Base-by-base conservation (phyloP, 2,113 vertebrate species). In the Clarias batrachus region DNA sequence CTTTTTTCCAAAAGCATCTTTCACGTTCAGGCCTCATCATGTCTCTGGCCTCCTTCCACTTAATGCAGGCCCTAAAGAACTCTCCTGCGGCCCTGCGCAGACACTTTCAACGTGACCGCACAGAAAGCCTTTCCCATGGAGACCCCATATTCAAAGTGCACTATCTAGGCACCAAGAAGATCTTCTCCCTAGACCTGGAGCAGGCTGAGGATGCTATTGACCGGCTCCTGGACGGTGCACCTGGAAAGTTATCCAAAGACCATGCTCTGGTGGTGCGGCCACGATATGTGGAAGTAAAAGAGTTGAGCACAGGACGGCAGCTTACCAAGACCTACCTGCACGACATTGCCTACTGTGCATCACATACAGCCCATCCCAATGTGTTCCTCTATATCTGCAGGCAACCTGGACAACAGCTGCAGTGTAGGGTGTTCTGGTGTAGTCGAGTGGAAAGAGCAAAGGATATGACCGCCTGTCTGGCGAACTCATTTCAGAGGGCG, bases 331-430 rank as follows among this genome's bases (percentile, higher is more conserved):
- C 95, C 0, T 96, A 94, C 94, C 92, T 96, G 88, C 95, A 94
- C 87, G 95, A 96, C 93, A 95, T 96, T 0, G 95, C 95, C 0
- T 96, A 95, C 92, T 96, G 95, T 1, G 93, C 95, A 0, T 94
- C 95, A 0, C 95, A 96, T 59, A 88, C 92, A 52, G 85, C 85
- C 52, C 91, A 92, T 13, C 95, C 95, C 88, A 95, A 95, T 3
- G 93, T 96, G 84, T 96, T 96, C 92, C 90, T 96, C 41, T 96
- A 96, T 92, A 96, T 96, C 92, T 96, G 95, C 90, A 93, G 94
- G 41, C 94, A 94, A 13, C 94, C 93, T 0, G 93, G 95, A 2
- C 94, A 95, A 91, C 95, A 96, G 93, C 94, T 96, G 90, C 95
- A 95, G 89, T 96, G 95, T 57, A 92, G 95, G 1, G 95, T 95